Conservation (phyloP, 2,888 invertebrate genomes). For the Eilema depressum region DNA sequence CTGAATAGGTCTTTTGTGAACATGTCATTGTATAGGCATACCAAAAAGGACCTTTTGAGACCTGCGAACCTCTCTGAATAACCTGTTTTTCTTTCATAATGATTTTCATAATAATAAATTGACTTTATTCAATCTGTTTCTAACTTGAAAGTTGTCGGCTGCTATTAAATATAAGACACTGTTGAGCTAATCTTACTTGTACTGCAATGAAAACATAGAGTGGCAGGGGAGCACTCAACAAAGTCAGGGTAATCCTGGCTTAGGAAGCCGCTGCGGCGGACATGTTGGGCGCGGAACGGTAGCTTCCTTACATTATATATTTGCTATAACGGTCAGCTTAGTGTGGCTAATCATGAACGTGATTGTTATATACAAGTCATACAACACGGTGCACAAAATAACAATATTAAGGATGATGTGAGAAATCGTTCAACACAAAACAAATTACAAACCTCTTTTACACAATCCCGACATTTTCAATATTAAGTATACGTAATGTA, state of each 20-base stretch:
- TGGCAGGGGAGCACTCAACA: conserved; percentile 49
- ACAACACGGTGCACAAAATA: neutral
- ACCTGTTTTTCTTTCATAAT: neutral
- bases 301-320: conserved; percentile 34
- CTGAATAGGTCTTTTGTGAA: conserved; percentile 67
- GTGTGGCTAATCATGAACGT: neutral
- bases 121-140: no score
- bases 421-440: neutral
- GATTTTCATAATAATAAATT: no score
- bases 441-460: neutral
- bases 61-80: no score
- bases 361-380: no score
- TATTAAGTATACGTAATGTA: no score
- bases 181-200: conserved; percentile 50
- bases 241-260: conserved; percentile 68
- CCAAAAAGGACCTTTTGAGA: conserved; percentile 13
- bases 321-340: conserved; percentile 21
- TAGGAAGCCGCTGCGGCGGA: conserved; percentile 62
- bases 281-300: conserved; percentile 35
- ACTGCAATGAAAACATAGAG: conserved; percentile 50
- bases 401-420: neutral
- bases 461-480: neutral
- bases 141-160: neutral
- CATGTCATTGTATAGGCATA: conserved; percentile 62
- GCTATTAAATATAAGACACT: conserved; percentile 26